Percentiles rank a stretch among this genome's conserved stretches.
phyloP scores from a whole-genome alignment of 2,888 invertebrate species.

The Saturnia pavonia region DNA sequence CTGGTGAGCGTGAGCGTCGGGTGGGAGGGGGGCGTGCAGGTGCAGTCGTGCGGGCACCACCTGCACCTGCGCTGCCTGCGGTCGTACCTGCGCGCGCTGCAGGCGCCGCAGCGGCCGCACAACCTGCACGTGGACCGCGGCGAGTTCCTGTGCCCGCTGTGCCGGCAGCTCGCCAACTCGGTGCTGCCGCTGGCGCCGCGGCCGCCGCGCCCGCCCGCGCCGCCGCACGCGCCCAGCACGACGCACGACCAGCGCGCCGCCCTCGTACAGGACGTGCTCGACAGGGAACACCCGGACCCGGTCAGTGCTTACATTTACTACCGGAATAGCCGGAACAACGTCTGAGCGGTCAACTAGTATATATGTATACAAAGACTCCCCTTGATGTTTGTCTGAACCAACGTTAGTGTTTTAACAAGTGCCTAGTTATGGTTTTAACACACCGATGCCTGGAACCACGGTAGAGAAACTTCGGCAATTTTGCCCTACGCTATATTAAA shows the following conservation, averaged over 20 bases:
- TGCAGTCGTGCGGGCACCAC: slow-evolving; percentile 98
- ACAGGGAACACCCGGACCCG: slow-evolving; percentile 85
- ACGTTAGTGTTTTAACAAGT: too few relatives aligned
- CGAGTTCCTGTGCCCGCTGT: slow-evolving; percentile 97
- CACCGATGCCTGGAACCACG: too few relatives aligned
- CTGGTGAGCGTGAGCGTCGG: slow-evolving; percentile 88
- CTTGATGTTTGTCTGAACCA: too few relatives aligned
- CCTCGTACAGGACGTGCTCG: slow-evolving; percentile 82
- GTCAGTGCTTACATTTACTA: too few relatives aligned
- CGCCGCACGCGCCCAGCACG: slow-evolving; percentile 84
- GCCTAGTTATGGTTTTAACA: too few relatives aligned
- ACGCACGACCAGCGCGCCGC: slow-evolving; percentile 38
- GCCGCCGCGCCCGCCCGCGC: slow-evolving; percentile 85
- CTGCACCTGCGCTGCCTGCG: slow-evolving; percentile 96
- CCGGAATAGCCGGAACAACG: too few relatives aligned
- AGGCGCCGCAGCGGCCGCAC: slow-evolving; percentile 88
- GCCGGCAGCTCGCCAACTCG: slow-evolving; percentile 89
- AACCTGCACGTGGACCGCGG: slow-evolving; percentile 86
- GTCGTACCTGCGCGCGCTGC: slow-evolving; percentile 93
- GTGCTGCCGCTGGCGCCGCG: slow-evolving; percentile 91
- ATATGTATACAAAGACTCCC: too few relatives aligned
- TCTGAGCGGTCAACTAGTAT: too few relatives aligned
- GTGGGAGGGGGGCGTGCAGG: slow-evolving; percentile 95
- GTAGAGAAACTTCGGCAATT: too few relatives aligned
- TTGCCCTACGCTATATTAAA: too few relatives aligned